Percentiles rank a stretch among this genome's conserved stretches.
Evolutionary conservation across 2,113 vertebrate species (phyloP).

Genomic region (Tetrax tetrax): DNA sequence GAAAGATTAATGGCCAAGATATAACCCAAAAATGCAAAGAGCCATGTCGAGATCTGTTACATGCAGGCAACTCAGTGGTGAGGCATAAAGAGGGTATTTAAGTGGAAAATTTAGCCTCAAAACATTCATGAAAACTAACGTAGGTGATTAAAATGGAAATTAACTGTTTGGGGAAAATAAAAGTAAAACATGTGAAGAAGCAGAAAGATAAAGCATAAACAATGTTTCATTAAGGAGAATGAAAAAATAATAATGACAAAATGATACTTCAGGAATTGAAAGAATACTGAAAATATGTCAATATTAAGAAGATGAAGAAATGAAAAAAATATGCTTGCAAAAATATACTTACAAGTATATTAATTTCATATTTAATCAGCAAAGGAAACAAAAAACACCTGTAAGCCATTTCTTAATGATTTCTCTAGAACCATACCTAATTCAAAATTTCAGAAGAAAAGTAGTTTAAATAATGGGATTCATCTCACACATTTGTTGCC

Average conservation of each 20-base stretch:
- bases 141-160: background rate
- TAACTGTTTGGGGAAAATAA: background rate
- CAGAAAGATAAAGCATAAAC: background rate
- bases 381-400: background rate
- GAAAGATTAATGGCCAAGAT: conserved; percentile 61
- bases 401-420: background rate
- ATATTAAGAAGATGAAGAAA: background rate
- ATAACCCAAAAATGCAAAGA: conserved; percentile 21
- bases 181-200: background rate
- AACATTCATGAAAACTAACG: background rate
- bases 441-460: background rate
- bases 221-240: background rate
- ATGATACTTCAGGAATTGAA: background rate
- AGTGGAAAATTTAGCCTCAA: background rate
- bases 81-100: background rate
- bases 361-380: background rate
- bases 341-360: background rate
- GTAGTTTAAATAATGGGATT: rapidly evolving
- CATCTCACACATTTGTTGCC: background rate
- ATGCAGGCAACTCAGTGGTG: background rate
- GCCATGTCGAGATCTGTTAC: background rate
- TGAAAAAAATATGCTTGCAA: background rate
- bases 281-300: background rate
- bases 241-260: background rate
- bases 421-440: background rate